Percentiles rank a stretch among this genome's conserved stretches.
These are phyloP conservation scores for Caenorhabditis panamensis DNA, from an alignment of 2,888 invertebrate genomes.

Conservation along the genomic window DNA sequence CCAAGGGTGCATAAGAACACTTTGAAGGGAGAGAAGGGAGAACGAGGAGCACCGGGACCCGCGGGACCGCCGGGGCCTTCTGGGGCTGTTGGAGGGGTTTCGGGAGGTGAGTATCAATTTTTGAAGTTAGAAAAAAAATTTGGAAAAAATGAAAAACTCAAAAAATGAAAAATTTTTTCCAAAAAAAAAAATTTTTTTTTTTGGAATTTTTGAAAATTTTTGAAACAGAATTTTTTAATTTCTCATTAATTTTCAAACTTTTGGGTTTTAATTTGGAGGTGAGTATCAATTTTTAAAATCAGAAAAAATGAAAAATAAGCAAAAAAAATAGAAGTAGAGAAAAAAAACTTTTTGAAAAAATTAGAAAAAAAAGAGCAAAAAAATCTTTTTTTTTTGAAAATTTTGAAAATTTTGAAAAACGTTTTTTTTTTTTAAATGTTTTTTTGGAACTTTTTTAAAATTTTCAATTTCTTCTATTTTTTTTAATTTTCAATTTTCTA, in stretches of 20 bases:
- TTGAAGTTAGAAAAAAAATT: slow-evolving; percentile 14
- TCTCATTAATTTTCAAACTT: slow-evolving; percentile 2
- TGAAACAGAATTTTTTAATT: too few relatives aligned
- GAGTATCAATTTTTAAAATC: background rate
- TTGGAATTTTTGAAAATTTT: too few relatives aligned
- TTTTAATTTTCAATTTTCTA: background rate
- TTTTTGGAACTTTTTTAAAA: background rate
- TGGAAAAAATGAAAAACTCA: background rate
- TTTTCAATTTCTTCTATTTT: background rate
- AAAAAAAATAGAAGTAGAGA: too few relatives aligned
- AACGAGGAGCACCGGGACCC: slow-evolving; percentile 61
- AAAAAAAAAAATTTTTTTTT: too few relatives aligned
- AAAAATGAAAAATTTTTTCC: too few relatives aligned
- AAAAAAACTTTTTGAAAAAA: too few relatives aligned
- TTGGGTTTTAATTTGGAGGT: too few relatives aligned
- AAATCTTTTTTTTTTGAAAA: too few relatives aligned
- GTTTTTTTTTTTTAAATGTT: background rate
- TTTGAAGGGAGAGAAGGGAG: slow-evolving; percentile 70
- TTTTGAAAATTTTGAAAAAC: background rate
- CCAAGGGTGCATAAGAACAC: slow-evolving; percentile 56
- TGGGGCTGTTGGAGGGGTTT: background rate
- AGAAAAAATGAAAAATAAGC: too few relatives aligned
- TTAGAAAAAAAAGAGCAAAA: too few relatives aligned
- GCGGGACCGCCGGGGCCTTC: slow-evolving; percentile 64
- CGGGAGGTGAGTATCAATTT: slow-evolving; percentile 50